Percentiles rank a stretch among this genome's conserved stretches.
phyloP scores from a whole-genome alignment of 2,113 vertebrate species.

The Chunga burmeisteri region DNA sequence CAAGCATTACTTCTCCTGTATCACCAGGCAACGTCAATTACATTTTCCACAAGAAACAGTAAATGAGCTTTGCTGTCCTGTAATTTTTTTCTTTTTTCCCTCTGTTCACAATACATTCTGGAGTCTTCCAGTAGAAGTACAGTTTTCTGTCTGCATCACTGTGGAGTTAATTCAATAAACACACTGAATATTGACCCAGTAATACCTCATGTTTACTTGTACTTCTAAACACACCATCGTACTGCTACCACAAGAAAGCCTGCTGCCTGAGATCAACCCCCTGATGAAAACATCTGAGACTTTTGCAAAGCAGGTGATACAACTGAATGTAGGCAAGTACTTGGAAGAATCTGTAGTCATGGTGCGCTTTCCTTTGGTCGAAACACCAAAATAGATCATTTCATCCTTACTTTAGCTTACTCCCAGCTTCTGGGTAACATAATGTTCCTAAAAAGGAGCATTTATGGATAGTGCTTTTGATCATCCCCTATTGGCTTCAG shows the following conservation, averaged over 20 bases:
- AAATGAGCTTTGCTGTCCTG: slow-evolving; percentile 54
- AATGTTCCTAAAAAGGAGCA: background rate
- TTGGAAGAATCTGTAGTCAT: background rate
- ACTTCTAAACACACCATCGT: slow-evolving; percentile 3
- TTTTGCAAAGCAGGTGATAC: background rate
- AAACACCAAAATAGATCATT: background rate
- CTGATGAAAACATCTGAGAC: background rate
- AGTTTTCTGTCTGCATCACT: background rate
- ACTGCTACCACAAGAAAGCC: slow-evolving; percentile 13
- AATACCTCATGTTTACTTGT: slow-evolving; percentile 20
- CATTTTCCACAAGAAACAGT: slow-evolving; percentile 55
- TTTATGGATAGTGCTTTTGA: background rate
- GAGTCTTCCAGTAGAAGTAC: background rate
- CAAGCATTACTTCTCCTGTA: slow-evolving; percentile 47
- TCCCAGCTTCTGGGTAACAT: background rate
- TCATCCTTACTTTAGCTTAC: background rate
- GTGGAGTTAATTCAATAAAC: slow-evolving; percentile 28
- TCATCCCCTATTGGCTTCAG: background rate
- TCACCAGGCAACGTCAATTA: slow-evolving; percentile 62
- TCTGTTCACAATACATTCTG: background rate
- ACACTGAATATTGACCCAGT: slow-evolving; percentile 25
- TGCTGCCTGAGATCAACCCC: background rate
- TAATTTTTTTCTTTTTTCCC: background rate
- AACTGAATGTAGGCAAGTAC: background rate
- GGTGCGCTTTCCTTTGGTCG: background rate